Evolutionary conservation across 2,797 vertebrate species (phyloP).

Genomic region (Rhinichthys osculus): DNA sequence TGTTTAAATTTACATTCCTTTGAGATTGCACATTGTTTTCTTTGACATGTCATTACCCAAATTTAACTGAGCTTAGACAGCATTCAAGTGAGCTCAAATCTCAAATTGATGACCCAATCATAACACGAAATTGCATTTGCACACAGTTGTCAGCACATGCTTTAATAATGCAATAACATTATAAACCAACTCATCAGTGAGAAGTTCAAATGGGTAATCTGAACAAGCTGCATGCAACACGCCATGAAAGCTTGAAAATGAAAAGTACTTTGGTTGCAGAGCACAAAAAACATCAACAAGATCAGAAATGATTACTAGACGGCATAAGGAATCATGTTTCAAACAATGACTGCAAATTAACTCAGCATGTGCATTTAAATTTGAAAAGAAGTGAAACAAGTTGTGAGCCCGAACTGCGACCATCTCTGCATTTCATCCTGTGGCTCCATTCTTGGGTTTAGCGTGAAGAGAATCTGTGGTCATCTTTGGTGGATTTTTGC

Average conservation of each 20-base stretch:
- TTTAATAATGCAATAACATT: constrained; percentile 11
- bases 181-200: constrained; percentile 5
- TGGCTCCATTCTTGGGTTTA: not conserved
- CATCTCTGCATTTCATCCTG: not conserved
- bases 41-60: not conserved
- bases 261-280: not conserved
- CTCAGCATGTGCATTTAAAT: not conserved
- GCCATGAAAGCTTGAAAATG: not conserved
- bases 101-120: constrained; percentile 21
- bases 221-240: not conserved
- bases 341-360: constrained; percentile 7
- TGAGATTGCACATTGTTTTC: constrained; percentile 1
- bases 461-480: not conserved
- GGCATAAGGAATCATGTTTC: not conserved
- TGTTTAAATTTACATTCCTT: not conserved
- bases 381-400: not conserved
- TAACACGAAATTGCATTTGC: constrained; percentile 21
- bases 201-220: not conserved
- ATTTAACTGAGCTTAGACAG: not conserved
- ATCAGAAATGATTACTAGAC: not conserved
- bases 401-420: not conserved
- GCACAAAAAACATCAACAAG: not conserved
- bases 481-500: not conserved
- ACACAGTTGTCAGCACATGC: not conserved
- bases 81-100: not conserved